A percentile compares a stretch with the other conserved stretches of the same genome.
These are phyloP conservation scores for Listrodromus nycthemerus DNA, from an alignment of 2,888 invertebrate genomes.

Conservation along the genomic window DNA sequence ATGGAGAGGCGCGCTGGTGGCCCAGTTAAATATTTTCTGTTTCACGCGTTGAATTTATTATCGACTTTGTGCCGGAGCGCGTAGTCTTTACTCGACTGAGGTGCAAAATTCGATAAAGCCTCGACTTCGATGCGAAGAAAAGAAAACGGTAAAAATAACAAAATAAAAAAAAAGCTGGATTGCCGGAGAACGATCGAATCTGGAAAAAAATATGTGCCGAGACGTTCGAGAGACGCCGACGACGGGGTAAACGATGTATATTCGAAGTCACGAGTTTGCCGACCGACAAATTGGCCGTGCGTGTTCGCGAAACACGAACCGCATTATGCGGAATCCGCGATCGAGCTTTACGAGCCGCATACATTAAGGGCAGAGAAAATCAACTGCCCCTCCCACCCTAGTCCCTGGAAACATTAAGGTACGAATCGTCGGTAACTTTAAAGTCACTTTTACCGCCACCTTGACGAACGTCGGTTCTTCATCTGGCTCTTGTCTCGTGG, in stretches of 20 bases:
- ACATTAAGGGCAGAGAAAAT: conserved; percentile 63
- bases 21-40: conserved; percentile 1
- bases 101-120: conserved; percentile 46
- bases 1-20: not conserved
- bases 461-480: conserved; percentile 39
- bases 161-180: not conserved
- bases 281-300: conserved; percentile 79
- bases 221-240: conserved; percentile 40
- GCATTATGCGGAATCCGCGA: conserved; percentile 77
- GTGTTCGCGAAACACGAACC: conserved; percentile 77
- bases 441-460: conserved; percentile 12
- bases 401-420: not conserved
- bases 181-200: conserved; percentile 5
- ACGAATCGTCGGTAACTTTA: not conserved
- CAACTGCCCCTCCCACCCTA: not conserved
- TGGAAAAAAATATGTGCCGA: conserved; percentile 60
- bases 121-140: not conserved
- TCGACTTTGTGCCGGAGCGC: conserved; percentile 15
- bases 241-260: conserved; percentile 47
- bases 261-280: conserved; percentile 74
- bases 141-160: conserved; percentile 23
- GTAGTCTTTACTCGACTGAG: not conserved
- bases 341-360: conserved; percentile 75
- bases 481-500: not conserved
- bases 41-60: conserved; percentile 56